Evolutionary conservation across 1,140 invertebrate species (phyloP), one percentile per base, ranked within the genome.

Genomic region (Scaptomyza graminum): DNA sequence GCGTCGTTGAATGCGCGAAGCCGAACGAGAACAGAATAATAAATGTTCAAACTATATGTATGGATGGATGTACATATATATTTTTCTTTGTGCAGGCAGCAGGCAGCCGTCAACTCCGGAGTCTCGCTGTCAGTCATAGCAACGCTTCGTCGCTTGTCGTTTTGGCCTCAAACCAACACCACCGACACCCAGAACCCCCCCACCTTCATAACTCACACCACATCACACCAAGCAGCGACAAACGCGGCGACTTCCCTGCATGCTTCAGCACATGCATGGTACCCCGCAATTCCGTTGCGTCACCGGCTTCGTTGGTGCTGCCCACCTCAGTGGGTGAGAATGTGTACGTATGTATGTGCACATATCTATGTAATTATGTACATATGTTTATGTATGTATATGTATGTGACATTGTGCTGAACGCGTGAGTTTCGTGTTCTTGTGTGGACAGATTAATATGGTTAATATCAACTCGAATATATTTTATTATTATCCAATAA

Each of bases 251-350:
- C 18, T 50, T 34, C 61, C 56, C 25, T 55, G 49, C 63, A 61
- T 54, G 55, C 64, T 67, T 61, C 12, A 49, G 55, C 63, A 73
- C 44, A 73, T 73, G 68, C 68, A 71, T 59, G 76, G 44, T 67
- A 67, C 73, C 73, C 82, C 80, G 69, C 62, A 80, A 77, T 67
- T 77, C 47, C 82, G 82, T 84, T 85, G 80, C 80, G 80, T 84
- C 80, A 84, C 82, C 73, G 71, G 31, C 49, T 39, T 47, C 18
- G 66, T 68, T 12, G 70, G 44, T 25, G 49, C 31, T 65, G 62
- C 64, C 55, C 46, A 31, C 22, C 55, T 56, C 8, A 57, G 43
- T 57, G 46, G 13, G 50, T 12, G 61, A 54, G 61, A n/a, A 43
- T 52, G 2, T 41, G 5, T n/a, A 39, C 34, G 8, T 12, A 12